Base-by-base conservation (phyloP, 2,113 vertebrate species). In the Rynchops niger region DNA sequence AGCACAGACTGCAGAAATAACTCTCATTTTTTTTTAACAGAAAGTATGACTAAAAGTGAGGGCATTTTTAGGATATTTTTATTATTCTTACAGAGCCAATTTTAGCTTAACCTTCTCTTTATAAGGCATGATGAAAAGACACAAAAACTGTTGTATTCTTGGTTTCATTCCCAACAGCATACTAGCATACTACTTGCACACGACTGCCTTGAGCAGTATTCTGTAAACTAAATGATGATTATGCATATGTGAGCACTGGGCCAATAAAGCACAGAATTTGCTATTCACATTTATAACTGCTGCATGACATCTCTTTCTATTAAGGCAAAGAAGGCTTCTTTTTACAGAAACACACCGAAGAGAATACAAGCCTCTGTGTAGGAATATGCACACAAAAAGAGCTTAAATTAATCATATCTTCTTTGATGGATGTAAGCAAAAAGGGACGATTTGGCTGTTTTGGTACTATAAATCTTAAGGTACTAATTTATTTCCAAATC, bases 161-260 rank as follows among this genome's bases (percentile, higher is more conserved):
- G 81, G 73, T 95, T 91, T 89, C 43, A 49, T 93, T 91, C 78
- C 84, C 87, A 95, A 36, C 0, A 49, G 74, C 74, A 69, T 72
- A 70, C 76, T 96, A 88, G 80, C 82, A 88, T 78, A 70, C 72
- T 85, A 70, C 93, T 93, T 72, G 36, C 78, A 86, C 62, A 86
- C 77, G 47, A 71, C 30, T 84, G 36, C 72, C 82, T 92, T 91
- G 38, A 72, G 82, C 96, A 56, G 27, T 95, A 93, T 94, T 86
- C 73, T 89, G 62, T 73, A 86, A 92, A 94, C 94, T 96, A 96
- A 95, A 92, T 70, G 91, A 82, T 74, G 74, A 79, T 58, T 92
- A 88, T 62, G 69, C 8, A 0, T 83, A 67, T 91, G 86, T 52
- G 70, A 97, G 71, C 89, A 87, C 71, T 87, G 52, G 82, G 61